Evolutionary conservation across 2,113 vertebrate genomes (phyloP).

Genomic region (Cebus imitator): DNA sequence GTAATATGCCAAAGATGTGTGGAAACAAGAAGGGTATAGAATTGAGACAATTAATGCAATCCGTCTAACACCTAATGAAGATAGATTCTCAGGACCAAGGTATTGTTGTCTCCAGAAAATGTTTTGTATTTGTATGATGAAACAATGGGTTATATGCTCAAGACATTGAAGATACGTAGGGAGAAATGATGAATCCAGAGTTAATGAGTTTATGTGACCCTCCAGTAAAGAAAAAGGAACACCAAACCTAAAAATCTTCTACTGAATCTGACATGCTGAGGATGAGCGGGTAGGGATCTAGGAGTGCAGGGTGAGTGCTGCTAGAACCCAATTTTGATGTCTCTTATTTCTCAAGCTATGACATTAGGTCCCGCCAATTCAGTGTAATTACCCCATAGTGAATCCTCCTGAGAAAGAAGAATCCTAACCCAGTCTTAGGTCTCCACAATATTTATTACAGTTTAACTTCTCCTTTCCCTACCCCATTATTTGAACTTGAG

Average conservation of each 20-base stretch:
- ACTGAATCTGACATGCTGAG: background rate
- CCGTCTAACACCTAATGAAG: background rate
- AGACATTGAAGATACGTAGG: background rate
- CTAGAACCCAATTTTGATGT: background rate
- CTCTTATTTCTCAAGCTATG: background rate
- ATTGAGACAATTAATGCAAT: background rate
- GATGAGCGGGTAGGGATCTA: rapidly evolving
- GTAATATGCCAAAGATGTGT: background rate
- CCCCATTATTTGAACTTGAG: background rate
- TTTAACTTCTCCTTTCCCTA: background rate
- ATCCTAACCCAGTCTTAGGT: background rate
- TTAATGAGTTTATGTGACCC: background rate
- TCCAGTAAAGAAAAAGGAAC: background rate
- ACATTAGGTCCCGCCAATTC: background rate
- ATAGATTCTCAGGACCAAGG: background rate
- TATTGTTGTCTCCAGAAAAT: background rate
- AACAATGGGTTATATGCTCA: background rate
- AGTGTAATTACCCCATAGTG: background rate
- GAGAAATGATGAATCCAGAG: background rate
- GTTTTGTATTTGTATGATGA: background rate
- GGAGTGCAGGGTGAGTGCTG: rapidly evolving
- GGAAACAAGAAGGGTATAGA: background rate
- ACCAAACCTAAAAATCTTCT: background rate
- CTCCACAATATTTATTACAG: background rate
- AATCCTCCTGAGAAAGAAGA: background rate